Base-by-base conservation (phyloP, 2,797 vertebrate species). In the Anabacerthia variegaticeps region DNA sequence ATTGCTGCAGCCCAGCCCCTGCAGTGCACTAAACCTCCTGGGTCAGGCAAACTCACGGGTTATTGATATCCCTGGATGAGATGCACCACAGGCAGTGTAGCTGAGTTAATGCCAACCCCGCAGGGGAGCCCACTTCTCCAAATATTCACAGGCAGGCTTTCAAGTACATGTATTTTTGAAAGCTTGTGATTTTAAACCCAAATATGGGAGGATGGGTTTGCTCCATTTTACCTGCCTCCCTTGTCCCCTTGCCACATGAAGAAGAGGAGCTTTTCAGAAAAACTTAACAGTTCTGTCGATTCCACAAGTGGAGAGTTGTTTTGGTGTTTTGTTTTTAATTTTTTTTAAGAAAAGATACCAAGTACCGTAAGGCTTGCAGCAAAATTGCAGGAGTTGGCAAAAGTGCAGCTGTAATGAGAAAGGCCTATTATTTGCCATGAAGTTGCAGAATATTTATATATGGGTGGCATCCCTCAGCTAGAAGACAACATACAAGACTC, bases 311-410 rank as follows among this genome's bases (percentile, higher is more conserved):
- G 32, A 74, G 12, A 30, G 20, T 9, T 87, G 23, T 52, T 89
- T 34, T 32, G 26, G 41, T 32, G 4, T 18, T 77, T 54, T 36
- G 14, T 13, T 23, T 23, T 44, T 36, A 6, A 5, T 6, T 19
- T 37, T 52, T 71, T 80, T 73, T 19, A 62, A 71, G 56, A 48
- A 75, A 77, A 81, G 12, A 39, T 4, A 85, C 23, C 62, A 78
- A 79, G 62, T 51, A 51, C 34, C 75, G 11, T 78, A 63, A 94
- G 14, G 43, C 56, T 77, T 82, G 44, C 56, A 77, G 68, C 41
- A 89, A 85, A 91, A 93, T 28, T 55, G 68, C 78, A 92, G 59
- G 71, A 77, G 61, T 43, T 94, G 63, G 85, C 72, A 88, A 32
- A 82, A 80, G 41, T 20, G 73, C 68, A 88, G 82, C 65, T 88